These are phyloP conservation scores for Mesorhabditis sp. DNA, from an alignment of 2,888 invertebrate species.

Conservation along the genomic window DNA sequence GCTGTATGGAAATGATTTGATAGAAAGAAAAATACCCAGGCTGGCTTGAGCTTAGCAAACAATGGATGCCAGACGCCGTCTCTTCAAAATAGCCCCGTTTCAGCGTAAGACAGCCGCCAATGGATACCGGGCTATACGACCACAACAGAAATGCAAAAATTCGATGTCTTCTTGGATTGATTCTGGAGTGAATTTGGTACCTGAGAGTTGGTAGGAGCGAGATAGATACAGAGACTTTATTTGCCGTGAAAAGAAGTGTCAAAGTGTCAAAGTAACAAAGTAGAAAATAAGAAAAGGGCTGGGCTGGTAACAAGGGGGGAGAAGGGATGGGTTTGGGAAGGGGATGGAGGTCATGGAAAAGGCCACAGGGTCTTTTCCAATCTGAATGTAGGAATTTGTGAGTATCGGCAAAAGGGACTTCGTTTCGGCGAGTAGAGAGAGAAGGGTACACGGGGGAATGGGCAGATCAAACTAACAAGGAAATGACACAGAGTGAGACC, in stretches of 20 bases:
- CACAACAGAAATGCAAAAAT: not conserved
- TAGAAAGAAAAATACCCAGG: constrained; percentile 9
- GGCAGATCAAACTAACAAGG: not conserved
- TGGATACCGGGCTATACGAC: constrained; percentile 1
- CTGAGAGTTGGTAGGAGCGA: not conserved
- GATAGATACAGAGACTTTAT: not conserved
- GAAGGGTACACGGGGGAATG: not conserved
- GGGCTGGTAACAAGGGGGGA: not conserved
- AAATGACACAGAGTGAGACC: not conserved
- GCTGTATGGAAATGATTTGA: constrained; percentile 9
- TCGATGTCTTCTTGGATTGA: not conserved
- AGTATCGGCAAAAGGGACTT: no score
- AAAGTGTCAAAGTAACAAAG: not conserved
- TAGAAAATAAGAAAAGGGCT: not conserved
- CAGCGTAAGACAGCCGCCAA: not conserved
- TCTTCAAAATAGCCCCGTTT: not conserved
- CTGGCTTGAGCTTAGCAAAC: constrained; percentile 5
- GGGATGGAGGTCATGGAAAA: no score
- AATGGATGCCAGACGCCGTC: not conserved
- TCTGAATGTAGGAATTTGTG: no score
- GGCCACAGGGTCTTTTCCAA: no score
- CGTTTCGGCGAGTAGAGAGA: not conserved
- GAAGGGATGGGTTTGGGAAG: no score
- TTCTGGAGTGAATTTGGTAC: not conserved
- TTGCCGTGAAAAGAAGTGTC: not conserved